phyloP scores from a whole-genome alignment of 2,888 invertebrate species.

The Halictus ligatus region DNA sequence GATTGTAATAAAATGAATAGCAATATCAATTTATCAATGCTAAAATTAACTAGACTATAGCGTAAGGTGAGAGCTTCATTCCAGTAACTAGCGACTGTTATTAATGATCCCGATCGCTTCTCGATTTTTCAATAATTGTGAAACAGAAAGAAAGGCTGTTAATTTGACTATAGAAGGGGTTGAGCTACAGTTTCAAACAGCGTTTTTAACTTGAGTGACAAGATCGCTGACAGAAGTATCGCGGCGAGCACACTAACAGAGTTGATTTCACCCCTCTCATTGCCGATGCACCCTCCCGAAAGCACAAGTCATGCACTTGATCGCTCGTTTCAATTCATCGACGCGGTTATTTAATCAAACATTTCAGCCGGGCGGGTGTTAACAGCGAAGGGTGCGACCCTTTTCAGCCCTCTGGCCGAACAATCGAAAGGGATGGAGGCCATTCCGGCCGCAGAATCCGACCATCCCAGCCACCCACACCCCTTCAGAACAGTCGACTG shows the following conservation, averaged over 20 bases:
- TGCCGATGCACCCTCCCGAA: conserved; percentile 71
- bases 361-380: conserved; percentile 72
- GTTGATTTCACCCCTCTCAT: conserved; percentile 61
- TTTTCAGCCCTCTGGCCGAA: conserved; percentile 48
- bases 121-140: no score
- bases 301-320: conserved; percentile 83
- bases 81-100: no score
- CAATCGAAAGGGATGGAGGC: conserved; percentile 60
- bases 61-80: no score
- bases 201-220: background rate
- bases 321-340: conserved; percentile 83
- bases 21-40: no score
- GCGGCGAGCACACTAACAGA: background rate
- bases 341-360: conserved; percentile 84
- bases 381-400: conserved; percentile 72
- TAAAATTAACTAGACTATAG: no score
- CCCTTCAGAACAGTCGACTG: conserved; percentile 39
- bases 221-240: background rate
- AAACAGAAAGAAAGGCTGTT: no score
- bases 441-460: conserved; percentile 79
- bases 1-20: no score
- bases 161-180: no score
- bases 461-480: conserved; percentile 65
- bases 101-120: no score
- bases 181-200: background rate